Evolutionary conservation across 1,140 invertebrate species (phyloP).

Genomic region (Drosophila pectinifera): DNA sequence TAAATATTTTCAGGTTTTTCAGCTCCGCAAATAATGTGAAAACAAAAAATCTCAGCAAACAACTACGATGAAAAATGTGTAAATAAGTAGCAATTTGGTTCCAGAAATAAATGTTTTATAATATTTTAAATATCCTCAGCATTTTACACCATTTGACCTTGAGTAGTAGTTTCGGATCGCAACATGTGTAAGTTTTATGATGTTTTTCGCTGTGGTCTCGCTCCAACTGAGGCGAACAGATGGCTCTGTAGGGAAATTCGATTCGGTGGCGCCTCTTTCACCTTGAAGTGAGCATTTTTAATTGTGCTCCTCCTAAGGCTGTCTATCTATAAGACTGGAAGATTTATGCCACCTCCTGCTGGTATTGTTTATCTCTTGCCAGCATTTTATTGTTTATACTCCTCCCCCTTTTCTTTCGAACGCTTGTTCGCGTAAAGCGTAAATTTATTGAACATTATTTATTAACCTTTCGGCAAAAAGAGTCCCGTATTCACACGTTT

Average conservation of each 20-base stretch:
- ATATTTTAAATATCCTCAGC: background rate
- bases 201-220: constrained; percentile 1
- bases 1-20: constrained; percentile 1
- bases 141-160: constrained; percentile 18
- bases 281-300: constrained; percentile 31
- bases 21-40: background rate
- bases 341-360: constrained; percentile 32
- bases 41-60: too few species aligned
- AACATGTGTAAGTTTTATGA: constrained; percentile 35
- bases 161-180: background rate
- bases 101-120: background rate
- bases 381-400: constrained; percentile 25
- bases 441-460: constrained; percentile 48
- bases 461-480: constrained; percentile 9
- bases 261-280: constrained; percentile 36
- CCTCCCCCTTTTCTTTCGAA: background rate
- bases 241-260: constrained; percentile 11
- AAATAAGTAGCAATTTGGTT: too few species aligned
- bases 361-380: constrained; percentile 38
- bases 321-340: background rate
- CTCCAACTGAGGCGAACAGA: constrained; percentile 14
- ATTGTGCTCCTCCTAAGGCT: background rate
- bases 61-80: background rate
- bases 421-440: constrained; percentile 9
- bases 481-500: constrained; percentile 26